phyloP scores from a whole-genome alignment of 2,113 vertebrate genomes.

The Ia io region DNA sequence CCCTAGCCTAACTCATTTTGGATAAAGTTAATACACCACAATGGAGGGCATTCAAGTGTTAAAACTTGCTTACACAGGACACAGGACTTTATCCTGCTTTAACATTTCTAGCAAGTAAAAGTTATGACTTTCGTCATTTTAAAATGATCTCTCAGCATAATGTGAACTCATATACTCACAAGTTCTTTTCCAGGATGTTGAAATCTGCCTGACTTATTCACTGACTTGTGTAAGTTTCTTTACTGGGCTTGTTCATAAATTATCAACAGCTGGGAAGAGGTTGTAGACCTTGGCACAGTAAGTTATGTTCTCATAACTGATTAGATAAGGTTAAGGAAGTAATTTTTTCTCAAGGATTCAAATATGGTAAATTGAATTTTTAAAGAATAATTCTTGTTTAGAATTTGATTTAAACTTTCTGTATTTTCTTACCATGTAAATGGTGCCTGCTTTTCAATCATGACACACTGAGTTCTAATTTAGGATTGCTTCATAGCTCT shows the following conservation, averaged over 20 bases:
- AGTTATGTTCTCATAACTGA: neutral
- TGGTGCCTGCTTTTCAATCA: neutral
- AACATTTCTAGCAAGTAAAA: neutral
- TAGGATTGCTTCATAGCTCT: neutral
- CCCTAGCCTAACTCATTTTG: neutral
- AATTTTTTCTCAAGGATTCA: neutral
- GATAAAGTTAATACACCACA: neutral
- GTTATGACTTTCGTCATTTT: neutral
- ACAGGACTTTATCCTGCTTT: neutral
- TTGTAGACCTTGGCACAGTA: neutral
- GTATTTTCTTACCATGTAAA: neutral
- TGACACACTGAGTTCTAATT: neutral
- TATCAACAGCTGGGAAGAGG: neutral
- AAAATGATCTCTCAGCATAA: slow-evolving; percentile 26
- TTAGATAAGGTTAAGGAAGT: neutral
- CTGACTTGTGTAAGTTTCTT: neutral
- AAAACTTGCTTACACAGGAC: neutral
- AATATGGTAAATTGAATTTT: neutral
- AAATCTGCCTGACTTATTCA: neutral
- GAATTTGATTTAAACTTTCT: neutral
- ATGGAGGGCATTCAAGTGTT: neutral
- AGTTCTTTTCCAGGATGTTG: neutral
- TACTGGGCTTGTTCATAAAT: neutral
- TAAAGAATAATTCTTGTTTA: neutral
- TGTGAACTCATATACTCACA: neutral